Percentiles rank a stretch among this genome's conserved stretches.
Conservation (phyloP, 1,140 invertebrate genomes). For the Aphaenogaster rudis region DNA sequence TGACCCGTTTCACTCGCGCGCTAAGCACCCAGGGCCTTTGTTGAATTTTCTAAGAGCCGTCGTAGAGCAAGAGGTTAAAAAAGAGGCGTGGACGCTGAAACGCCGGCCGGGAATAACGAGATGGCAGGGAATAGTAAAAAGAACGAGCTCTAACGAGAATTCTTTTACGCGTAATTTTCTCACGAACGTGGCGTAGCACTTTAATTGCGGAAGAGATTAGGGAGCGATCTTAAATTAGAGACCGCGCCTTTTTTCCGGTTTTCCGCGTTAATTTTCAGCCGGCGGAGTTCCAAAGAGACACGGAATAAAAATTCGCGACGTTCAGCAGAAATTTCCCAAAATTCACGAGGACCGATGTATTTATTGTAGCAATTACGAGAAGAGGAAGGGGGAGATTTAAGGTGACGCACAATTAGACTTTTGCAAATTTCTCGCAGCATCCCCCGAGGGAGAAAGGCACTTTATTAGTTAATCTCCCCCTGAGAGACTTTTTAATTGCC, state of each 20-base stretch:
- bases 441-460: background rate
- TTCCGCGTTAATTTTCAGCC: conserved; percentile 32
- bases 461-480: conserved; percentile 48
- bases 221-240: conserved; percentile 68
- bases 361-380: conserved; percentile 15
- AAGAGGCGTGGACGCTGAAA: conserved; percentile 45
- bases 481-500: conserved; percentile 37
- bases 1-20: conserved; percentile 49
- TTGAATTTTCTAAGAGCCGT: conserved; percentile 59
- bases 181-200: conserved; percentile 56
- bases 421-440: background rate
- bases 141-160: conserved; percentile 64
- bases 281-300: background rate
- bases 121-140: conserved; percentile 40
- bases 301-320: conserved; percentile 27
- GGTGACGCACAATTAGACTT: conserved; percentile 18
- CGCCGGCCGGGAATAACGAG: conserved; percentile 50
- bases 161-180: conserved; percentile 66
- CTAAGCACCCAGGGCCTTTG: conserved; percentile 30
- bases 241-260: conserved; percentile 11
- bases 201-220: conserved; percentile 73
- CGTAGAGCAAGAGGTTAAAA: conserved; percentile 68
- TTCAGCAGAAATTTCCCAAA: conserved; percentile 11
- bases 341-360: conserved; percentile 27
- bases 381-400: background rate